phyloP scores from a whole-genome alignment of 2,888 invertebrate genomes.

The Periphyllus acericola region DNA sequence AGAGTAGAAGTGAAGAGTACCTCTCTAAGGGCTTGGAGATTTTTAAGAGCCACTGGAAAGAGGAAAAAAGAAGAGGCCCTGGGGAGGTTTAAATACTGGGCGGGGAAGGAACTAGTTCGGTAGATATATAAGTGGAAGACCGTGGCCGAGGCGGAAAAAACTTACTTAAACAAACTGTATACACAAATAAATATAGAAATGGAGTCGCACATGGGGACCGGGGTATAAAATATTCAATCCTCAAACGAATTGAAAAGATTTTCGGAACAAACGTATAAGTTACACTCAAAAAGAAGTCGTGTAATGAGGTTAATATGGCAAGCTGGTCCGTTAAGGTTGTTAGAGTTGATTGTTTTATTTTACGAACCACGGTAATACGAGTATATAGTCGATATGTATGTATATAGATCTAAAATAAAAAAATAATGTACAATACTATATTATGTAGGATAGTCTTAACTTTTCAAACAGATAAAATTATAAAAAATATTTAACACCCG shows the following conservation, averaged over 20 bases:
- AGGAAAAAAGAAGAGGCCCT: slow-evolving; percentile 34
- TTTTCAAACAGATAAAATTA: too few relatives aligned
- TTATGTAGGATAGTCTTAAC: too few relatives aligned
- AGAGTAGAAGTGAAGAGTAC: slow-evolving; percentile 4
- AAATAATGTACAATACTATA: too few relatives aligned
- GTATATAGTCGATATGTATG: too few relatives aligned
- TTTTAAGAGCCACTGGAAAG: slow-evolving; percentile 53
- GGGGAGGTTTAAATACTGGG: slow-evolving; percentile 41
- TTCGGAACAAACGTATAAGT: background rate
- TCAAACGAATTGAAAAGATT: background rate
- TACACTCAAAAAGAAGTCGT: background rate
- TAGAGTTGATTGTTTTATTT: background rate
- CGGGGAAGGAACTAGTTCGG: background rate
- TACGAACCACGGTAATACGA: background rate
- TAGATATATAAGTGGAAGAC: background rate
- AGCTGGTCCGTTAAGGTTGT: background rate
- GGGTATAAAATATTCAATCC: background rate
- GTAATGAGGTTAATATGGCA: background rate
- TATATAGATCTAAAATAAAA: too few relatives aligned
- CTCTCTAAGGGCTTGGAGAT: slow-evolving; percentile 11
- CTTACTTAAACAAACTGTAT: background rate
- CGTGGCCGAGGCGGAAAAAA: background rate
- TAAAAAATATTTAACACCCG: too few relatives aligned
- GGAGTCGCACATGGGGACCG: background rate
- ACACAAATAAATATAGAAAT: slow-evolving; percentile 1